Conservation (phyloP, 2,113 vertebrate species). For the Hippocampus comes region DNA sequence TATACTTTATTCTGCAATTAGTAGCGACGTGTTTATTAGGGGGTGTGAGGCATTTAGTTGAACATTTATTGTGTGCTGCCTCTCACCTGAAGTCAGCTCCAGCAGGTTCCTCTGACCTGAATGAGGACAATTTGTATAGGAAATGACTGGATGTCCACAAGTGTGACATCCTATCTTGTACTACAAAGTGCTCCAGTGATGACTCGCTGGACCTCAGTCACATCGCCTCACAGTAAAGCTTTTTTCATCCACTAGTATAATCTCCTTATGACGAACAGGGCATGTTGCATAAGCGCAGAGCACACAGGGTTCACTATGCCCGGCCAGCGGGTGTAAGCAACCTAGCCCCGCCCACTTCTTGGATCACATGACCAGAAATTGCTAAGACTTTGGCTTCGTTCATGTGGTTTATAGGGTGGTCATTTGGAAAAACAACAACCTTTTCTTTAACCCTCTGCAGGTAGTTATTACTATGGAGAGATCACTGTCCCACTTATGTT, state of each 20-base stretch:
- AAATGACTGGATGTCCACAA: not conserved
- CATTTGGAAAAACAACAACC: too few relatives aligned
- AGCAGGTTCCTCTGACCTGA: too few relatives aligned
- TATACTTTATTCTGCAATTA: too few relatives aligned
- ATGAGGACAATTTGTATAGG: too few relatives aligned
- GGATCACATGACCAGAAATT: not conserved
- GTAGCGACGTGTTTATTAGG: too few relatives aligned
- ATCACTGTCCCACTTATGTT: too few relatives aligned
- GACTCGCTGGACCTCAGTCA: not conserved
- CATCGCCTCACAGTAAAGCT: conserved; percentile 27
- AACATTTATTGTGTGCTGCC: too few relatives aligned
- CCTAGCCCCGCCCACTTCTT: not conserved
- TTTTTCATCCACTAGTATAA: conserved; percentile 36
- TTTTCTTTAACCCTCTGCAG: not conserved
- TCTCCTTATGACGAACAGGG: conserved; percentile 46
- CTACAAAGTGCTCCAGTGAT: conserved; percentile 16
- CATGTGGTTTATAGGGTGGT: not conserved
- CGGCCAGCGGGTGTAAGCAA: not conserved
- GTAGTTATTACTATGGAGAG: not conserved
- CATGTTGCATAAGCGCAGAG: conserved; percentile 41
- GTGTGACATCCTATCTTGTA: not conserved
- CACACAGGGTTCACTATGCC: conserved; percentile 11
- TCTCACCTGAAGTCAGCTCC: too few relatives aligned
- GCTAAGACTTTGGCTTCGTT: not conserved
- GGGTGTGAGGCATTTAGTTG: too few relatives aligned